Evolutionary conservation across 2,888 invertebrate genomes (phyloP), one percentile per base, ranked within the genome.

Genomic region (Diarsia brunnea): DNA sequence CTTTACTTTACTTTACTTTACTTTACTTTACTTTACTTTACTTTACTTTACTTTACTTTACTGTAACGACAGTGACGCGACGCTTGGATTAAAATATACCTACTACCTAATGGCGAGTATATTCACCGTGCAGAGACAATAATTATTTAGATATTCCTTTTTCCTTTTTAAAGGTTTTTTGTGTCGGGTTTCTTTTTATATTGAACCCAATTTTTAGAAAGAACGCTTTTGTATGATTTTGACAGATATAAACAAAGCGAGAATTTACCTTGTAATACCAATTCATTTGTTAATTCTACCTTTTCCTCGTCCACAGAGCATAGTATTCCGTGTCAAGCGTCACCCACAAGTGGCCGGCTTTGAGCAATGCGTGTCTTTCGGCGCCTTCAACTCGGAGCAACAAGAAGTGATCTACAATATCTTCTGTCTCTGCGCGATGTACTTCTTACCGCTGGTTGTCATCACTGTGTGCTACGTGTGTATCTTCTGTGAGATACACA

Each of bases 341-440:
- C 98, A 98, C 90, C 98, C 98, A 0, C 89, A 94, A 0, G 96
- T 97, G 85, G 96, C 97, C 0, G 97, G 97, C 73, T 98, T 98
- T 93, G 96, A 97, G 85, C 98, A 98, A 92, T 98, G 98, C 92
- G 98, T 98, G 0, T 97, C 98, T 0, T 98, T 98, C 93, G 97
- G 97, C 78, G 98, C 97, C 75, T 98, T 98, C 94, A 95, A 97
- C n/a, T 97, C 97, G 0, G 92, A 93, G 0, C 92, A 95, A 0
- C 97, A 98, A 82, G 98, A 98, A 92, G 97, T 97, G 11, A 97
- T 97, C 7, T 98, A 98, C 96, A 98, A 97, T 90, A 94, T 98
- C 75, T 97, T 98, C 95, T 98, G 98, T 85, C 96, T 98, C 45
- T 96, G 97, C 84, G 97, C 97, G 1, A 97, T 98, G 97, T 98